Conservation (phyloP, 2,888 invertebrate genomes). For the Chrysomela aeneicollis region DNA sequence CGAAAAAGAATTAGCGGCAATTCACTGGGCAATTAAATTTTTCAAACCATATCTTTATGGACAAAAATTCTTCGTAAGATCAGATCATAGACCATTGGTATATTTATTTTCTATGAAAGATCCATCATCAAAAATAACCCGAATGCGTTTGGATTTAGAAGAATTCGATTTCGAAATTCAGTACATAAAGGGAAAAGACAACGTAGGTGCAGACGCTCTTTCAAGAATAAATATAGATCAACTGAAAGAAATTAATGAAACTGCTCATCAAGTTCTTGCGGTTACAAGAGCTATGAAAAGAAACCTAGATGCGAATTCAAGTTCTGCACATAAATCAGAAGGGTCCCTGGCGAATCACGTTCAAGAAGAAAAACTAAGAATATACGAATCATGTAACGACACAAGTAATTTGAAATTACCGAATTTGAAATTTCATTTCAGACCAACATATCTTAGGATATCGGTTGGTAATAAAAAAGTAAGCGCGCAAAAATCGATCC, state of each 20-base stretch:
- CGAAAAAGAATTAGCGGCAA: too few species aligned
- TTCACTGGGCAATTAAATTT: background rate
- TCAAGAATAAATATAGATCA: slow-evolving; percentile 20
- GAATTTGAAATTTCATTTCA: background rate
- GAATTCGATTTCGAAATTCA: slow-evolving; percentile 22
- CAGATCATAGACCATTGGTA: slow-evolving; percentile 32
- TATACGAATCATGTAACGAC: slow-evolving; percentile 3
- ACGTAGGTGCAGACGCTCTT: slow-evolving; percentile 17
- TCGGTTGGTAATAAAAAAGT: background rate
- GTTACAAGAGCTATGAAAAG: slow-evolving; percentile 24
- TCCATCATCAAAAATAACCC: slow-evolving; percentile 33
- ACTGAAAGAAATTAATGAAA: slow-evolving; percentile 11
- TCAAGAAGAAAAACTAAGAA: background rate
- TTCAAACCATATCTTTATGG: background rate
- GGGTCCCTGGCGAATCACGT: background rate
- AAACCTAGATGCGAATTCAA: background rate
- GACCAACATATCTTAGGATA: background rate
- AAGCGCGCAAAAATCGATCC: slow-evolving; percentile 12
- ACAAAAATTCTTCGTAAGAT: background rate
- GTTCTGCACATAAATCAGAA: too few species aligned
- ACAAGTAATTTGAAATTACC: background rate
- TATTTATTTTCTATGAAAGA: slow-evolving; percentile 37
- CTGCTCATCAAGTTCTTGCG: slow-evolving; percentile 15
- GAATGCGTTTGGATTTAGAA: slow-evolving; percentile 31
- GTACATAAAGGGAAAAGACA: slow-evolving; percentile 20